Percentiles rank a stretch among this genome's conserved stretches.
phyloP scores from a whole-genome alignment of 2,113 vertebrate species.

The Tyto alba region DNA sequence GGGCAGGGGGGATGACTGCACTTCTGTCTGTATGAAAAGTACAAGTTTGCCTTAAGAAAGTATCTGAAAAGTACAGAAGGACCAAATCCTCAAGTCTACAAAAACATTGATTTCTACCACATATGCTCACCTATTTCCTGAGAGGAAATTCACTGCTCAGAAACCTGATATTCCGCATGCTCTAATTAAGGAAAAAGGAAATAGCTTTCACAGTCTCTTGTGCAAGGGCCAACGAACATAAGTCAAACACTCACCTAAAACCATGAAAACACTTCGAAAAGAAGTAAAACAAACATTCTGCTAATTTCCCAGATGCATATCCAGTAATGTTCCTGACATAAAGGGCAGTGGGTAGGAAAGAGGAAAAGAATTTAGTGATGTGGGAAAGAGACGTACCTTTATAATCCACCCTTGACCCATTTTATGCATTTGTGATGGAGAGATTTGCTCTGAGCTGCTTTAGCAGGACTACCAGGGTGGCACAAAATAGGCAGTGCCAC shows the following conservation, averaged over 20 bases:
- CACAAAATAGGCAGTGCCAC: neutral
- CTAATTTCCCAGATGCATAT: conserved; percentile 17
- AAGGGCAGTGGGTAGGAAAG: neutral
- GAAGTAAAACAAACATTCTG: conserved; percentile 21
- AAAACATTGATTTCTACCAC: neutral
- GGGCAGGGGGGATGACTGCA: no score
- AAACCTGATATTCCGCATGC: neutral
- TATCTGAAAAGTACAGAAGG: neutral
- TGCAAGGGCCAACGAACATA: conserved; percentile 20
- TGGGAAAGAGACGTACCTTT: neutral
- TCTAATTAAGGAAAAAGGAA: conserved; percentile 50
- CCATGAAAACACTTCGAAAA: conserved; percentile 37
- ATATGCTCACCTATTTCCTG: conserved; percentile 18
- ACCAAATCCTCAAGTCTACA: neutral
- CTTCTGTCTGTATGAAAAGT: neutral
- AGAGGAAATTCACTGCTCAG: conserved; percentile 32
- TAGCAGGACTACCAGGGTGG: neutral
- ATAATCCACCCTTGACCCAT: neutral
- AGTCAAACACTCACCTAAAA: conserved; percentile 37
- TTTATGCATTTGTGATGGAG: neutral
- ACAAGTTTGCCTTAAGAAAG: neutral
- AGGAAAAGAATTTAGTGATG: neutral
- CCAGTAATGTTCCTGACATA: neutral
- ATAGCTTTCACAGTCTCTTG: conserved; percentile 19
- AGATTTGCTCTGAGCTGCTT: neutral